A percentile compares a stretch with the other conserved stretches of the same genome.
phyloP scores from a whole-genome alignment of 2,113 vertebrate species.

The Trichechus manatus region DNA sequence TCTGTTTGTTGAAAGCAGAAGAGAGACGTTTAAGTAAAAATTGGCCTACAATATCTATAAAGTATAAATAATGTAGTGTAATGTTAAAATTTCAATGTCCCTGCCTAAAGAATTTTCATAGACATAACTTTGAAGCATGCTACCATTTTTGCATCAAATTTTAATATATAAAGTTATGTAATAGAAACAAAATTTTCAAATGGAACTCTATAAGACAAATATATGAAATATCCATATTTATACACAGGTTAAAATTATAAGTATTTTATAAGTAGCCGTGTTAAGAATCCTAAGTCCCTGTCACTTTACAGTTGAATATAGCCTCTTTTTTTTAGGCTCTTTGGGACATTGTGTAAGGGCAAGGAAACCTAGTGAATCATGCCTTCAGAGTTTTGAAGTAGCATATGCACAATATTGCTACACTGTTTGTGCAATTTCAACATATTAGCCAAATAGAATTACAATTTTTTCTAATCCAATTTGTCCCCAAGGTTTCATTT shows the following conservation, averaged over 20 bases:
- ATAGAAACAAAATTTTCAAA: conserved; percentile 10
- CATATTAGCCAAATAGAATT: conserved; percentile 69
- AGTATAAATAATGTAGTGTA: not conserved
- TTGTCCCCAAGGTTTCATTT: conserved; percentile 70
- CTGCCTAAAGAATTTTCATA: conserved; percentile 3
- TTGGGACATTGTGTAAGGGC: not conserved
- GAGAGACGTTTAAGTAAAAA: conserved; percentile 36
- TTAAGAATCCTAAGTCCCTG: not conserved
- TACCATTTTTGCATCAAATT: conserved; percentile 19
- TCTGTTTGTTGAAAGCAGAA: conserved; percentile 3
- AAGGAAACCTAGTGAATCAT: conserved; percentile 36
- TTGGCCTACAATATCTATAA: not conserved
- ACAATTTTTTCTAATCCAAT: conserved; percentile 63
- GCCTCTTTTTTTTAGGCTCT: not conserved
- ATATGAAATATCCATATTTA: not conserved
- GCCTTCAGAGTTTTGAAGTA: conserved; percentile 57
- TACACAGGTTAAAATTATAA: conserved; percentile 16
- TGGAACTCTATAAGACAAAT: conserved; percentile 1
- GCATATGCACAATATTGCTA: conserved; percentile 30
- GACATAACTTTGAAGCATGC: not conserved
- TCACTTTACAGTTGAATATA: conserved; percentile 48
- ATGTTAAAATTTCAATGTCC: not conserved
- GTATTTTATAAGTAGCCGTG: conserved; percentile 28
- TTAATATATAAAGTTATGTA: not conserved
- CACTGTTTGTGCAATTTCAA: conserved; percentile 55